Evolutionary conservation across 2,797 vertebrate genomes (phyloP), one percentile per base, ranked within the genome.

Genomic region (Argyrosomus regius): DNA sequence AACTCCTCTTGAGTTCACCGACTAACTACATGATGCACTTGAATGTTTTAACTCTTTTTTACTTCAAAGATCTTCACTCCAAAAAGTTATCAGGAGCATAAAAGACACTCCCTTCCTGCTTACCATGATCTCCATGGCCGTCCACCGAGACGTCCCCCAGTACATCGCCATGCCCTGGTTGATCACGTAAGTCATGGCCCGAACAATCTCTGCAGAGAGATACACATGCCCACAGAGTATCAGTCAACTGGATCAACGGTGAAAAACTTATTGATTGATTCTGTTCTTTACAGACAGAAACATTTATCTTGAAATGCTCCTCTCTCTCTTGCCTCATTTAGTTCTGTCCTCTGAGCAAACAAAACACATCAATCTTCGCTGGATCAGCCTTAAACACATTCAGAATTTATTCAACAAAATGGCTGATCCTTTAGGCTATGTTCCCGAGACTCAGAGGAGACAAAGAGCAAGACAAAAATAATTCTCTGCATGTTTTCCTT

Each of bases 141-240:
- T 98, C 98, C 98, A 99, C 68, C 98, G 95, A 0, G 98, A 99
- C 0, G 98, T 99, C 6, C 98, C 98, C 98, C 98, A 99, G 94
- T 99, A 99, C 98, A 99, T 99, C 0, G 98, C 95, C 98, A 99
- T 99, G 31, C 98, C 98, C 84, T 99, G 98, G 89, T 99, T 99
- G 80, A 99, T 99, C 41, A 99, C 97, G 0, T 98, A 97, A 0
- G 98, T 99, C 98, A 99, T 99, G 0, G 98, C 98, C 18, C 98
- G 95, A 57, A 99, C 98, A 0, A 99, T 99, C 89, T 99, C 98
- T 99, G 56, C 4, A 72, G 52, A 77, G 6, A 88, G 22, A 86
- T 2, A 76, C 53, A 85, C 61, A 78, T 1, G 6, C 0, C 2
- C 49, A 69, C 45, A 67, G 28, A 9, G 8, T 10, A 22, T 53